Conservation (phyloP, 2,113 vertebrate genomes). For the Mormoops blainvillei region DNA sequence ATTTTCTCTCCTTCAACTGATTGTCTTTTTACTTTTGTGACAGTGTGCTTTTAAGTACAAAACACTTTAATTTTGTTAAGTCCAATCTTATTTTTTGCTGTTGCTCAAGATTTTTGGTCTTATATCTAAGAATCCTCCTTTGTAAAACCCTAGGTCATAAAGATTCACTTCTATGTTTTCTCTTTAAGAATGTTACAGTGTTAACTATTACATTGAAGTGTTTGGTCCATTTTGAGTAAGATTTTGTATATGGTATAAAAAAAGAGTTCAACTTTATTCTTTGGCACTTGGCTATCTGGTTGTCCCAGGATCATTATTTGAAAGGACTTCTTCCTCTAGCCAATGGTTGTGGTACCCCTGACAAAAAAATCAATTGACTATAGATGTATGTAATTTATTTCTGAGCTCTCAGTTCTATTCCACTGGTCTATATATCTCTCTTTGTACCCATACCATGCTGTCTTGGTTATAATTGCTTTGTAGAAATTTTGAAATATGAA, state of each 20-base stretch:
- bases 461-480: too few relatives aligned
- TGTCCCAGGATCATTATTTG: not conserved
- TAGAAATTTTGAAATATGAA: not conserved
- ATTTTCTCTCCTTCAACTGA: not conserved
- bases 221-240: not conserved
- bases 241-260: too few relatives aligned
- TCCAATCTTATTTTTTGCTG: not conserved
- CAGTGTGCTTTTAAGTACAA: too few relatives aligned
- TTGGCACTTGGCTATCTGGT: not conserved
- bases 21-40: not conserved
- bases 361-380: not conserved
- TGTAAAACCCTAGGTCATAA: not conserved
- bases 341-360: not conserved
- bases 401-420: not conserved
- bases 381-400: not conserved
- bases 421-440: too few relatives aligned
- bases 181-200: not conserved
- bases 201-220: not conserved
- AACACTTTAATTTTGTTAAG: not conserved
- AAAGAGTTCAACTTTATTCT: not conserved
- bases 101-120: not conserved
- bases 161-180: not conserved
- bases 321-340: not conserved
- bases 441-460: too few relatives aligned
- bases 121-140: not conserved